Evolutionary conservation across 1,140 invertebrate species (phyloP).

Genomic region (Holcopasites calliopsidis): DNA sequence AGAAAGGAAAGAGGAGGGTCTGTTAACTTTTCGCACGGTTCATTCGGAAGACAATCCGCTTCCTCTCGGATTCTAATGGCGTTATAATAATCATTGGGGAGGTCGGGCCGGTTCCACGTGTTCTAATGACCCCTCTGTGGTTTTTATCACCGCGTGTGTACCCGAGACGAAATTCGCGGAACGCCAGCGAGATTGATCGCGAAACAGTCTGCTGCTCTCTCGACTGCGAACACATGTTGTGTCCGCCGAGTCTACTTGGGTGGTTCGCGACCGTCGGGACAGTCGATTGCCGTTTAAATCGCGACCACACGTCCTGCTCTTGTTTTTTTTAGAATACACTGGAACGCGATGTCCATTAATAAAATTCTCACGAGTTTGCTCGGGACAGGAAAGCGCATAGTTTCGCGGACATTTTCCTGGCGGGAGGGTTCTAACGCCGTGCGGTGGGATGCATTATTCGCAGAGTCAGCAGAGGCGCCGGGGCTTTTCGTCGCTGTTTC

Average conservation of each 20-base stretch:
- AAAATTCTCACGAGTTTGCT: no score
- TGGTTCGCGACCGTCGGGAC: neutral
- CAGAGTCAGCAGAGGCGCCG: constrained; percentile 19
- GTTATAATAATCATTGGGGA: neutral
- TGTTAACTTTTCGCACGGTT: constrained; percentile 16
- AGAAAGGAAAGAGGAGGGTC: neutral
- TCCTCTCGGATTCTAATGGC: no score
- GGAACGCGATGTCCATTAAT: no score
- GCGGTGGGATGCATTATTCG: constrained; percentile 45
- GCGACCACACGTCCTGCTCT: neutral
- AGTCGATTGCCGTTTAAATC: neutral
- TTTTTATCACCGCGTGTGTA: neutral
- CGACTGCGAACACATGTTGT: neutral
- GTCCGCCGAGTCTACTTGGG: neutral
- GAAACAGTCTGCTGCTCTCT: neutral
- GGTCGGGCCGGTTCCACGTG: neutral
- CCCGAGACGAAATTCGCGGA: neutral
- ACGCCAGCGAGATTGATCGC: neutral
- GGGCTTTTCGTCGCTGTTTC: constrained; percentile 56
- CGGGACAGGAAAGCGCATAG: no score
- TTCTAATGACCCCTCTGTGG: neutral
- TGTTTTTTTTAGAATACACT: neutral
- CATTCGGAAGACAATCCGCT: no score
- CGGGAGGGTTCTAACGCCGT: no score
- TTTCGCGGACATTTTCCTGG: no score